Evolutionary conservation across 2,888 invertebrate species (phyloP), one percentile per base, ranked within the genome.

Genomic region (Cactoblastis cactorum): DNA sequence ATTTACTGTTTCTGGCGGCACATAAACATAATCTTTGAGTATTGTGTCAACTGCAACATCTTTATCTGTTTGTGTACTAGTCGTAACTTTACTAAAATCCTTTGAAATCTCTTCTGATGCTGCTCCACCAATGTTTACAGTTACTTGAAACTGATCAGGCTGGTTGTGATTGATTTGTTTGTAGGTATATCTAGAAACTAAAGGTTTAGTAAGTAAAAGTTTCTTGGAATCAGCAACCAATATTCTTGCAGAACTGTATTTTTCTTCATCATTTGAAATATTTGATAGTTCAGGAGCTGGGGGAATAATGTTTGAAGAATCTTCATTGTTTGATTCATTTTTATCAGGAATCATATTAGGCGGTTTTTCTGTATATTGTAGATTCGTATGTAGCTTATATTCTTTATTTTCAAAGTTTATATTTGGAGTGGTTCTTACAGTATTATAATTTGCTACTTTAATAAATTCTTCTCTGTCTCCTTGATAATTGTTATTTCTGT

Each of bases 21-120:
- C 17, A 19, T 53, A 67, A 39, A 67, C 50, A 54, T 54, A 65
- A 17, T 58, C 55, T 32, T 54, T 58, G 8, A 57, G 54, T 6
- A 55, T 12, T 28, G 32, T 14, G 41, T 49, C 49, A 17, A 17
- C 14, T 19, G 17, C 14, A 5, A 9, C 14, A 14, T n/a, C 32
- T 17, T 32, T 15, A 1, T 17, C 17, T 9, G 15, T 17, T 5
- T 28, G 15, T 9, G 5, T 8, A 24, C 15, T 17, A 17, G 15
- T 17, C 17, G 15, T 17, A 11, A 17, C 43, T 43, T 28, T 5
- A 11, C 15, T 6, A 8, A 28, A 24, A 12, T 18, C 46, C 32
- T 14, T 18, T 0, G 34, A 18, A 22, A 24, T 51, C 11, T 45
- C 19, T n/a, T 24, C 28, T 2, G 14, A 28, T 15, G 52, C 47